Evolutionary conservation across 2,888 invertebrate genomes (phyloP), one percentile per base, ranked within the genome.

Genomic region (Lasius platythorax): DNA sequence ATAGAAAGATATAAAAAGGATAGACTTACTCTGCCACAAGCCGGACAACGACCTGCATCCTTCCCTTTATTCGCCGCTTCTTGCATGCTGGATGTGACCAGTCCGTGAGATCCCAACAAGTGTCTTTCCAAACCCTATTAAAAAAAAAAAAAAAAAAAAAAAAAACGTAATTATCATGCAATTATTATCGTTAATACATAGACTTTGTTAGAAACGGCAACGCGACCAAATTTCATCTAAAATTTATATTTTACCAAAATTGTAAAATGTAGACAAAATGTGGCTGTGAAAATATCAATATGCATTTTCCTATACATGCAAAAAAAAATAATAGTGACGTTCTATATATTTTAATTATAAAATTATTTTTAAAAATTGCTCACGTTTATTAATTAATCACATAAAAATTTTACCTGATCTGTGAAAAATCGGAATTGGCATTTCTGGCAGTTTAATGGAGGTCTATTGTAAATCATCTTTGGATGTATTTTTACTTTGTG

Each of bases 391-490:
- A 58, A 74, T 33, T 56, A 11, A 28, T 43, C 15, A 46, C 18
- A 33, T 37, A 12, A 72, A 56, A 18, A 43, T 63, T 81, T 86
- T 91, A 94, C 95, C 94, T 95, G 95, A 95, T 99, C 99, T 64
- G 99, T 99, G 96, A 99, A 99, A 96, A 99, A 99, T 93, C 99
- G 96, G 95, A 98, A 98, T 95, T 98, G 98, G 96, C 99, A 99
- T 95, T 99, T 98, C 95, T 99, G 99, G 95, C 99, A 99, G 95
- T 98, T 98, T 89, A 99, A 96, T 68, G 99, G 99, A 83, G 99
- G 98, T 95, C 98, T 96, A 95, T 98, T 98, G 95, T 98, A 98
- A 91, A 98, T 98, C 98, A 98, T 99, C 96, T 98, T 98, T 82
- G 98, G 98, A 95, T 98, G 98, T 93, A 99, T 99, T 95, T 98